Evolutionary conservation across 2,797 vertebrate species (phyloP).

Genomic region (Micropoecilia bifurca): DNA sequence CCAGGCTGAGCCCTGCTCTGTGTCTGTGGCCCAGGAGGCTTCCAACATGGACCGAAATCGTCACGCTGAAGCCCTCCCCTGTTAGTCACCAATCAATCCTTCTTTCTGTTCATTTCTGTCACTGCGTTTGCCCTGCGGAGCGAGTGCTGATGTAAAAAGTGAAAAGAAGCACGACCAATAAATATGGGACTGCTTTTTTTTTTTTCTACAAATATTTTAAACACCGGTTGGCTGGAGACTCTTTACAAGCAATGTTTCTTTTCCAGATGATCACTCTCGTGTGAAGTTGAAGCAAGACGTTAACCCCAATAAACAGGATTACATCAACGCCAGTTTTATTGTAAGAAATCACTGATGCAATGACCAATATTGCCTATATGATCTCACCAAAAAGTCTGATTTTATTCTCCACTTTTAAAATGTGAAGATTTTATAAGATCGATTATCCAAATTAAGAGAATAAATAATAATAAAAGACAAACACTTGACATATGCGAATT

Average conservation of each 20-base stretch:
- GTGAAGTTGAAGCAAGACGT: slow-evolving; percentile 93
- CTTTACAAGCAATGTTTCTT: slow-evolving; percentile 7
- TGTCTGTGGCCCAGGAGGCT: slow-evolving; percentile 82
- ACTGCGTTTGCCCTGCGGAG: not conserved
- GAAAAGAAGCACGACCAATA: not conserved
- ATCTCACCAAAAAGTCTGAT: not conserved
- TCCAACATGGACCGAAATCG: slow-evolving; percentile 93
- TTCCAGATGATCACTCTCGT: slow-evolving; percentile 91
- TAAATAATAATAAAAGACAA: not conserved
- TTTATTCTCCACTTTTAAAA: not conserved
- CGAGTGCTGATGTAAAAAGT: not conserved
- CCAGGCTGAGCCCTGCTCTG: slow-evolving; percentile 92
- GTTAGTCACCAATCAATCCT: slow-evolving; percentile 79
- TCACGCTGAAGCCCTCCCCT: slow-evolving; percentile 89
- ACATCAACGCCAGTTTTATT: slow-evolving; percentile 95
- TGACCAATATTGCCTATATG: not conserved
- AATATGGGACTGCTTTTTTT: not conserved
- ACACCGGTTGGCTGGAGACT: not conserved
- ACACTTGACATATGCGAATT: not conserved
- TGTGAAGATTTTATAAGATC: not conserved
- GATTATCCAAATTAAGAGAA: not conserved
- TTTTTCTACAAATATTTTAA: not conserved
- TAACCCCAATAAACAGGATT: slow-evolving; percentile 91
- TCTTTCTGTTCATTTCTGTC: slow-evolving; percentile 7
- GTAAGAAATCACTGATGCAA: slow-evolving; percentile 78